A percentile compares a stretch with the other conserved stretches of the same genome.
Conservation (phyloP, 2,797 vertebrate genomes). For the Sebastes hopkinsi region DNA sequence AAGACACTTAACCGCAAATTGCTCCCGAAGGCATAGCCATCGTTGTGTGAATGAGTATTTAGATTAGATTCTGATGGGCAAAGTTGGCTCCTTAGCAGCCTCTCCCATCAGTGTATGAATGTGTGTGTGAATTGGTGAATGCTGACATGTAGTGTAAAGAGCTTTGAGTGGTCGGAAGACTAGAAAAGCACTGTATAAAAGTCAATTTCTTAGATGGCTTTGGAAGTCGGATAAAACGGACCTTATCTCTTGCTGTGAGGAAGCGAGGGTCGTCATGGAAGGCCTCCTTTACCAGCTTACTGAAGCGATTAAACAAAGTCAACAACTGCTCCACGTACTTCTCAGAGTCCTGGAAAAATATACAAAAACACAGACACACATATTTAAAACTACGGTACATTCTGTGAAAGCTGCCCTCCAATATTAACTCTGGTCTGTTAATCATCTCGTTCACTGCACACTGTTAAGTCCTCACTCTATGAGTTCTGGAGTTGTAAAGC, state of each 20-base stretch:
- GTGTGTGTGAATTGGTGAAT: too few species aligned
- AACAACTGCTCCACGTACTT: conserved; percentile 97
- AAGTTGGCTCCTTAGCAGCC: too few species aligned
- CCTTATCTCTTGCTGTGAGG: conserved; percentile 98
- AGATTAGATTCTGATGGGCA: too few species aligned
- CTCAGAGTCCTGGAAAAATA: conserved; percentile 90
- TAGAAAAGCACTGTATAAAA: too few species aligned
- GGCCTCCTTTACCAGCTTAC: conserved; percentile 97
- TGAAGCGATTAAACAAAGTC: conserved; percentile 97
- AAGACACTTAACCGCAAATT: too few species aligned
- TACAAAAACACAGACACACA: conserved; percentile 14
- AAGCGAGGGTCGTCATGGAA: conserved; percentile 98
- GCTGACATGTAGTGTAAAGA: too few species aligned
- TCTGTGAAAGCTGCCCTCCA: neutral
- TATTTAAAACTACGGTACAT: neutral
- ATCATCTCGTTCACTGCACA: neutral
- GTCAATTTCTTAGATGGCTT: neutral
- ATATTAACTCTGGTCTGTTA: neutral
- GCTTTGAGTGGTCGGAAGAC: too few species aligned
- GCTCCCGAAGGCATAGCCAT: too few species aligned
- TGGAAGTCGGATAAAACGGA: conserved; percentile 51
- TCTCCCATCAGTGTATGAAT: too few species aligned
- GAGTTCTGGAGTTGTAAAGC: neutral
- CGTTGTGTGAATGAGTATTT: too few species aligned
- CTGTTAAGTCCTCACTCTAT: neutral